Evolutionary conservation across 2,113 vertebrate genomes (phyloP).

Genomic region (Ciconia boyciana): DNA sequence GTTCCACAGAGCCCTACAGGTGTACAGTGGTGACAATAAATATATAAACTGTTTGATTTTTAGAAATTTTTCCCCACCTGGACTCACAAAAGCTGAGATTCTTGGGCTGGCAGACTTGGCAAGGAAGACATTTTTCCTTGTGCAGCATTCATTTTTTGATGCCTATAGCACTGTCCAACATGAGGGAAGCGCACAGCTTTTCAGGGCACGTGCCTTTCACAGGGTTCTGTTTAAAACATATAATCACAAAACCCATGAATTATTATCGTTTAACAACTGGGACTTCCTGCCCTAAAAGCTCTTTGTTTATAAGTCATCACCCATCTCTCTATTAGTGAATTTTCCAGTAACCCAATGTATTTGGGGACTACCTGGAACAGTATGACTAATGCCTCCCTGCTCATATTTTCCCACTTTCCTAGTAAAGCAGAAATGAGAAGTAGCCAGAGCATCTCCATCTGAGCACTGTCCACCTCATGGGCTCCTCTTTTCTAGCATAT

Average conservation of each 20-base stretch:
- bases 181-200: background rate
- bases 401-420: background rate
- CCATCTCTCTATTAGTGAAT: background rate
- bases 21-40: background rate
- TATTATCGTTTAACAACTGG: background rate
- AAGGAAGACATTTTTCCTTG: background rate
- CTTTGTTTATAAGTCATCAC: constrained; percentile 1
- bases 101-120: background rate
- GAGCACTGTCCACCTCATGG: background rate
- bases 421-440: background rate
- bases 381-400: background rate
- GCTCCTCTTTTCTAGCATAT: background rate
- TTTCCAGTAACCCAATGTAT: background rate
- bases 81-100: background rate
- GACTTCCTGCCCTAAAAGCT: constrained; percentile 12
- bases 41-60: background rate
- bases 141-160: background rate
- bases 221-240: background rate
- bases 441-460: background rate
- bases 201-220: background rate
- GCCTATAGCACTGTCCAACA: background rate
- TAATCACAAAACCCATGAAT: background rate
- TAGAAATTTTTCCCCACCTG: background rate
- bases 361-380: background rate
- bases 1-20: background rate